Evolutionary conservation across 2,113 vertebrate species (phyloP).

Genomic region (Penelope pileata): DNA sequence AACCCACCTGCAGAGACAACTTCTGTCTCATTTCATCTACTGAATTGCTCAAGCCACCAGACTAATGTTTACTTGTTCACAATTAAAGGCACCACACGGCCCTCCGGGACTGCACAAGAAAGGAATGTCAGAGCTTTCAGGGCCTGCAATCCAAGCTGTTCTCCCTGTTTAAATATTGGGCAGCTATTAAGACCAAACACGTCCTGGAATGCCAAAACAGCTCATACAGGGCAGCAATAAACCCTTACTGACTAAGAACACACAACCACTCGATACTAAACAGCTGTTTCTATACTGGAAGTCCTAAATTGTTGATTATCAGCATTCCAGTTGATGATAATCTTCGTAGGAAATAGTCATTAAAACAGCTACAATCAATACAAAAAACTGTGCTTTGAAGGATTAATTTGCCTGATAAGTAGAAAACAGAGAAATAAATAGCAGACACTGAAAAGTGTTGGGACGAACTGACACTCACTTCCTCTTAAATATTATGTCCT

Average conservation of each 20-base stretch:
- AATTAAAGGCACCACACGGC: conserved; percentile 67
- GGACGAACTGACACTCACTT: background rate
- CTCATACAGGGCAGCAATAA: conserved; percentile 37
- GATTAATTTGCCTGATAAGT: background rate
- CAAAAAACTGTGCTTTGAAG: background rate
- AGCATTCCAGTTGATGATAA: background rate
- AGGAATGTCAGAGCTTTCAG: conserved; percentile 39
- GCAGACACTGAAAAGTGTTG: background rate
- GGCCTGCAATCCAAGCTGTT: conserved; percentile 39
- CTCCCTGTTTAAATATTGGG: conserved; percentile 48
- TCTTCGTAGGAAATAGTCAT: background rate
- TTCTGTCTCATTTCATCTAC: conserved; percentile 77
- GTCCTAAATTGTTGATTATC: background rate
- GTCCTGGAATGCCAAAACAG: background rate
- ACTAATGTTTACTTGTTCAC: conserved; percentile 76
- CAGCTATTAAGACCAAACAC: background rate
- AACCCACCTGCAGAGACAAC: conserved; percentile 77
- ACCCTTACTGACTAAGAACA: background rate
- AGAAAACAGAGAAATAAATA: background rate
- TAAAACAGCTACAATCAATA: background rate
- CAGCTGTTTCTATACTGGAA: conserved; percentile 39
- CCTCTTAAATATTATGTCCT: background rate
- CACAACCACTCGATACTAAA: background rate
- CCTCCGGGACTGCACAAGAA: conserved; percentile 44
- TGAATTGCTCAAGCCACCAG: conserved; percentile 71